phyloP scores from a whole-genome alignment of 2,888 invertebrate genomes.

The Harmothoe impar region DNA sequence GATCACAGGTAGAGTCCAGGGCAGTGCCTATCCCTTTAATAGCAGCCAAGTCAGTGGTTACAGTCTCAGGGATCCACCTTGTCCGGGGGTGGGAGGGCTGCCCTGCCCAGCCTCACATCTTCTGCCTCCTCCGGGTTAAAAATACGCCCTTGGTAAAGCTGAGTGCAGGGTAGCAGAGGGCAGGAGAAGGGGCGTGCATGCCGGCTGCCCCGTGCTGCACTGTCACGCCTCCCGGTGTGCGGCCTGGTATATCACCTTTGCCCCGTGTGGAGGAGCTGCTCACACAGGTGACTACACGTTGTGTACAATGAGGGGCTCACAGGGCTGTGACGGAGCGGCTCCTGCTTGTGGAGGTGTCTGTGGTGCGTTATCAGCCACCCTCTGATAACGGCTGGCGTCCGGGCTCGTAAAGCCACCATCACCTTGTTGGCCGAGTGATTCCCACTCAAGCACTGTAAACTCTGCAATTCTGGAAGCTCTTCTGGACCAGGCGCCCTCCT shows the following conservation, averaged over 20 bases:
- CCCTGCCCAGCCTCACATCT: neutral
- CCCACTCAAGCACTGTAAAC: conserved; percentile 16
- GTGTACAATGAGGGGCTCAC: neutral
- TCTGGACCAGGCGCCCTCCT: neutral
- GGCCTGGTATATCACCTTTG: neutral
- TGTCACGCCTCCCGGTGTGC: neutral
- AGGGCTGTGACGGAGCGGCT: neutral
- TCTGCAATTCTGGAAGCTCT: neutral
- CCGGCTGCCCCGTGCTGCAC: neutral
- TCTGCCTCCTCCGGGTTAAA: neutral
- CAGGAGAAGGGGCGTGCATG: neutral
- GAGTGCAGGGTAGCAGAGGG: neutral
- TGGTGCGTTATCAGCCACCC: neutral
- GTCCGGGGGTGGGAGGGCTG: neutral
- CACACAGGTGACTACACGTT: neutral
- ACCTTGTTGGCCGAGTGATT: conserved; percentile 11
- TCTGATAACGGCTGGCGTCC: neutral
- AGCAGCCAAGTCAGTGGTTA: neutral
- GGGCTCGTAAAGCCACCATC: neutral
- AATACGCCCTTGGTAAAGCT: neutral
- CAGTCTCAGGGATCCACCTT: neutral
- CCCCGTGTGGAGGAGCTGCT: neutral
- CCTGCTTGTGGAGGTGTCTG: neutral
- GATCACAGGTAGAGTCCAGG: no score
- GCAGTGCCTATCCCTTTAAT: no score